Conservation (phyloP, 2,797 vertebrate genomes). For the Ptychobarbus kaznakovi region DNA sequence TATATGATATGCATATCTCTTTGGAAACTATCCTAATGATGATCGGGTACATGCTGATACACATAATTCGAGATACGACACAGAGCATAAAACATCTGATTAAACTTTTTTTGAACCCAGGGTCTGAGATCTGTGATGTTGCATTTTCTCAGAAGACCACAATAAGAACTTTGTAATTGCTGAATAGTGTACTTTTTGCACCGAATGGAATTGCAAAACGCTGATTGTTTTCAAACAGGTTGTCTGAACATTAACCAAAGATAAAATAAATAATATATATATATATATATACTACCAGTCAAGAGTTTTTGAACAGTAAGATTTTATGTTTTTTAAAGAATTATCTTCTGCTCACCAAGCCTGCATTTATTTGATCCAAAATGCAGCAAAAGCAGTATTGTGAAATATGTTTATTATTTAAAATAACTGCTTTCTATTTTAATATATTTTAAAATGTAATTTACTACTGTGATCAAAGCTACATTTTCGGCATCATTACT, state of each 20-base stretch:
- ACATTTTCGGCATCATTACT: no score
- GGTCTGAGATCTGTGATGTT: background rate
- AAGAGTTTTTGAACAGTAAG: no score
- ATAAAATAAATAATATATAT: no score
- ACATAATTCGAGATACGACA: background rate
- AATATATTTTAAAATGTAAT: no score
- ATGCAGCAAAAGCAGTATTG: no score
- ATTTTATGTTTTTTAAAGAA: no score
- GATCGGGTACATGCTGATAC: background rate
- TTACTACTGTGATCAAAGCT: no score
- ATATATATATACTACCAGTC: no score
- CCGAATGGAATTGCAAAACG: background rate
- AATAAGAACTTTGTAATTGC: background rate
- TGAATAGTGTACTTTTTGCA: background rate
- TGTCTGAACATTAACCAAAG: background rate
- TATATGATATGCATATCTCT: constrained; percentile 17
- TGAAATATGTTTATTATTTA: no score
- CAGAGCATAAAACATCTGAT: constrained; percentile 11
- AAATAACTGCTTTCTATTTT: no score
- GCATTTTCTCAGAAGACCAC: background rate
- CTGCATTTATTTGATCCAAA: no score
- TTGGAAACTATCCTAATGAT: constrained; percentile 12
- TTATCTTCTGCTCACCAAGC: no score
- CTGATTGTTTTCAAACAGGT: background rate
- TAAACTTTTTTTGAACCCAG: background rate